Evolutionary conservation across 2,797 vertebrate genomes (phyloP).

Genomic region (Tangara arthus): DNA sequence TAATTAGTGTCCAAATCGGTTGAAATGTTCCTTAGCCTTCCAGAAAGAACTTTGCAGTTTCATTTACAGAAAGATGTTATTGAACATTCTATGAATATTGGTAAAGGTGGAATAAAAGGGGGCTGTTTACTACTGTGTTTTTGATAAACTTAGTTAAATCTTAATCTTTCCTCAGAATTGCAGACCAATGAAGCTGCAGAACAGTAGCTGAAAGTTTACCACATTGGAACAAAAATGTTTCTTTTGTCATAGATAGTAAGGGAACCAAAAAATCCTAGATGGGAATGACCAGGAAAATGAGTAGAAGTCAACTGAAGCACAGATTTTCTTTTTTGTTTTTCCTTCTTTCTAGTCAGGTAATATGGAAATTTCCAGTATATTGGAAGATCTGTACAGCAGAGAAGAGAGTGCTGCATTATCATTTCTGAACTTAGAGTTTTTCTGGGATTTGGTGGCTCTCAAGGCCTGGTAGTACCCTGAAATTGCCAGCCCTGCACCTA

Average conservation of each 20-base stretch:
- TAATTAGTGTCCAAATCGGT: not conserved
- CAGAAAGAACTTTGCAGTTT: not conserved
- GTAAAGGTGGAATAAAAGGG: not conserved
- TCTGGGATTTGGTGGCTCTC: not conserved
- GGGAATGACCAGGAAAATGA: not conserved
- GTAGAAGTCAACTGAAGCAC: not conserved
- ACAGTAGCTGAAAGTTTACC: not conserved
- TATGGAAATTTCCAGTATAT: not conserved
- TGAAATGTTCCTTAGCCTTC: not conserved
- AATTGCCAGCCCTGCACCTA: not conserved
- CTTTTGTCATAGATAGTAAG: not conserved
- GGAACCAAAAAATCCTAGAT: not conserved
- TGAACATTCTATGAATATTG: not conserved
- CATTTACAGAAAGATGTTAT: not conserved
- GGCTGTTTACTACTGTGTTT: not conserved
- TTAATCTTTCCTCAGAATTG: not conserved
- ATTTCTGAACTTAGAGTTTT: not conserved
- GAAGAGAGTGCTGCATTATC: not conserved
- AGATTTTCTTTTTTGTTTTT: not conserved
- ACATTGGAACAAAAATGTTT: not conserved
- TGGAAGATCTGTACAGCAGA: not conserved
- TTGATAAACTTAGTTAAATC: not conserved
- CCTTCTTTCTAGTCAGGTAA: not conserved
- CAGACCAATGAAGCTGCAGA: rapidly evolving
- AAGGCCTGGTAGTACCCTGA: not conserved